phyloP scores from a whole-genome alignment of 2,797 vertebrate species.

The Oreortyx pictus region DNA sequence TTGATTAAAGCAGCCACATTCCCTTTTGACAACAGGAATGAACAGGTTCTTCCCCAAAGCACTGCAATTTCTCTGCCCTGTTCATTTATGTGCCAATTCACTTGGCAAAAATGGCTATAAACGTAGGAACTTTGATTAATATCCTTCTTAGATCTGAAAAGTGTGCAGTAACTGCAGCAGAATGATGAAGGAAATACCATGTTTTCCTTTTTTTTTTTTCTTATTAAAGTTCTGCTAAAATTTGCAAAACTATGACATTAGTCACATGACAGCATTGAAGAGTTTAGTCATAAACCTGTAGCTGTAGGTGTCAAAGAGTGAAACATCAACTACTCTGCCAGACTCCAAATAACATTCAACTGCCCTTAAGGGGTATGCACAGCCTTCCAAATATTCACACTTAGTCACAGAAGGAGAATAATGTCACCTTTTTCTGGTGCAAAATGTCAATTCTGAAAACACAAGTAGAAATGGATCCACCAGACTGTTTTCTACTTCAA shows the following conservation, averaged over 20 bases:
- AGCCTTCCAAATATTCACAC: not conserved
- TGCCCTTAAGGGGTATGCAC: not conserved
- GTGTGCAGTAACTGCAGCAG: not conserved
- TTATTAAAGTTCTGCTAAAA: not conserved
- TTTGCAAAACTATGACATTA: not conserved
- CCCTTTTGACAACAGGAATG: not conserved
- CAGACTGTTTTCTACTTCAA: not conserved
- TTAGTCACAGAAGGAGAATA: not conserved
- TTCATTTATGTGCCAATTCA: not conserved
- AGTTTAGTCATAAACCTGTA: not conserved
- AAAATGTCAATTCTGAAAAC: not conserved
- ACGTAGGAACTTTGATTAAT: not conserved
- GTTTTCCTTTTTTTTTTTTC: not conserved
- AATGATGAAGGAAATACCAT: not conserved
- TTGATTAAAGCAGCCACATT: not conserved
- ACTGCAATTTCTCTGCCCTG: not conserved
- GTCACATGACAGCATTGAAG: not conserved
- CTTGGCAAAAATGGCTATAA: slow-evolving; percentile 16
- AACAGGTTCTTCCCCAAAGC: not conserved
- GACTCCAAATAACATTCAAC: not conserved
- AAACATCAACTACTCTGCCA: not conserved
- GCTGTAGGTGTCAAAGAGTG: not conserved
- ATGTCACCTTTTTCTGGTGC: not conserved
- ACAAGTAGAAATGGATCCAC: not conserved
- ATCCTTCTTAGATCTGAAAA: not conserved